Evolutionary conservation across 2,888 invertebrate species (phyloP).

Genomic region (Meghimatium bilineatum): DNA sequence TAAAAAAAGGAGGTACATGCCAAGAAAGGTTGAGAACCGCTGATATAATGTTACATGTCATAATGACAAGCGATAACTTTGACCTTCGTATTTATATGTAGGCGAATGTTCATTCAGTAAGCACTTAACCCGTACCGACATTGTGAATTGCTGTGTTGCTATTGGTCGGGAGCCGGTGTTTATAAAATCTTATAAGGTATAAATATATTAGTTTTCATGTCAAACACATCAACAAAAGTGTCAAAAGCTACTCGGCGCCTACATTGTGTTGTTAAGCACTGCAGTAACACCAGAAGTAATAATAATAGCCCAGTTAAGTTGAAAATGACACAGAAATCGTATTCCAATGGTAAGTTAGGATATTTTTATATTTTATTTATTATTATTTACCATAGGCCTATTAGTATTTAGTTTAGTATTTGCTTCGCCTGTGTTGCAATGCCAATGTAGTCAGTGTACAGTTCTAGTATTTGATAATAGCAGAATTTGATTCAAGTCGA

Average conservation of each 20-base stretch:
- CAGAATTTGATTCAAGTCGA: not conserved
- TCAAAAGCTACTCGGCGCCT: not conserved
- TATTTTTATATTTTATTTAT: too few relatives aligned
- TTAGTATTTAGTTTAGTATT: not conserved
- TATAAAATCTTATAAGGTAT: not conserved
- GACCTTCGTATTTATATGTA: not conserved
- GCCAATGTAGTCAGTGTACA: not conserved
- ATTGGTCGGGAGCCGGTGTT: not conserved
- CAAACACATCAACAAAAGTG: not conserved
- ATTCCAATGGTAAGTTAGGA: not conserved
- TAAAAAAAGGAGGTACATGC: too few relatives aligned
- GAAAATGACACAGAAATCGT: conserved; percentile 25
- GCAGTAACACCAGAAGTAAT: not conserved
- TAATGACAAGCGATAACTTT: not conserved
- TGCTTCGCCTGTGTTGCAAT: not conserved
- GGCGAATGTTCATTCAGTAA: not conserved
- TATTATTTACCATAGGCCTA: too few relatives aligned
- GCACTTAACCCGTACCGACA: not conserved
- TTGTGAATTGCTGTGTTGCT: not conserved
- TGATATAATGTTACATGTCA: not conserved
- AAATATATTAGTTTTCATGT: not conserved
- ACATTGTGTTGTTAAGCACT: not conserved
- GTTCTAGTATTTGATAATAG: not conserved
- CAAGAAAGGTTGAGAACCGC: too few relatives aligned
- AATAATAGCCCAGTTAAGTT: not conserved